Evolutionary conservation across 1,140 invertebrate genomes (phyloP), one percentile per base, ranked within the genome.

Genomic region (Drosophila busckii): DNA sequence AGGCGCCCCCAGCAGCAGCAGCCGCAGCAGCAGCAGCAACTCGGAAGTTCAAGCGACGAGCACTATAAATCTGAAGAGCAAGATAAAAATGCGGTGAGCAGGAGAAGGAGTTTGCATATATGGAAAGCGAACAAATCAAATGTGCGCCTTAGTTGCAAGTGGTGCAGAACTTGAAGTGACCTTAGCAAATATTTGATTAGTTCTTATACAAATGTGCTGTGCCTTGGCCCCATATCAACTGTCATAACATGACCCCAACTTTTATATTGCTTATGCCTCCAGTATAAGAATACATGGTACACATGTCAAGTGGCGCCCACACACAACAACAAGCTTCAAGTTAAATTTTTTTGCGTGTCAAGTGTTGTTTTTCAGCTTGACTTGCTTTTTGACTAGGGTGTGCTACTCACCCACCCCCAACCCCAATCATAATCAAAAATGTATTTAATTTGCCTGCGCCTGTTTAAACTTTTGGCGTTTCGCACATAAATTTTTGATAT

Each of bases 341-440:
- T 15, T 48, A 46, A 66, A 53, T 64, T 60, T n/a, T n/a, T n/a
- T n/a, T 73, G 16, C 53, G 71, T 82, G 75, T 82, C 75, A 82
- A 82, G 60, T 70, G 75, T 82, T 82, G 75, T 80, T 80, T 64
- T 78, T 82, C 75, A 70, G 75, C 75, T 82, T 83, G 75, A 82
- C 70, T 82, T 82, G 76, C 52, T 82, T 82, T 75, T 68, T 80
- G 67, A 75, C 53, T 65, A 31, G 60, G 55, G 42, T 70, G n/a
- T n/a, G n/a, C n/a, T 46, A 13, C 17, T 10, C 29, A 29, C 5
- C 15, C 23, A 8, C 20, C 8, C 4, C 25, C 31, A 2, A 7
- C 50, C 31, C 55, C 55, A 50, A 67, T 63, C 71, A 64, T 82
- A 82, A 82, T 82, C 76, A 82, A 82, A 82, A 82, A 82, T 80